These are phyloP conservation scores for Barypeithes pellucidus DNA, from an alignment of 2,888 invertebrate genomes.

Conservation along the genomic window DNA sequence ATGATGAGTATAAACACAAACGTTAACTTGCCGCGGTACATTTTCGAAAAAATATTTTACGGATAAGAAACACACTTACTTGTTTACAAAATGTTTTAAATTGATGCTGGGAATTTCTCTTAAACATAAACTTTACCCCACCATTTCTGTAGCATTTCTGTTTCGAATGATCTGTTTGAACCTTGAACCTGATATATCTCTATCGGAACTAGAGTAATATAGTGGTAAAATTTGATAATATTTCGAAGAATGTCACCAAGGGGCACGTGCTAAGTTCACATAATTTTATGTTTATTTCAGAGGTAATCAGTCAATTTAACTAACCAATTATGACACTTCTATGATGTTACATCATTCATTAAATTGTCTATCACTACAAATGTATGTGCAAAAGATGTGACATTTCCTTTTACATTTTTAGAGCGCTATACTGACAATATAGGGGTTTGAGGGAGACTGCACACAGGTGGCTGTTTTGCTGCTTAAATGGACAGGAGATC, in stretches of 20 bases:
- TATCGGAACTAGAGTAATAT: slow-evolving; percentile 66
- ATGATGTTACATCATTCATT: not conserved
- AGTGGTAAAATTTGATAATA: slow-evolving; percentile 51
- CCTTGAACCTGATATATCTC: slow-evolving; percentile 70
- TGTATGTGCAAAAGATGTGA: not conserved
- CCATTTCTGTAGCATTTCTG: slow-evolving; percentile 69
- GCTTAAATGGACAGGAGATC: too few relatives aligned
- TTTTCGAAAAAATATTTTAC: slow-evolving; percentile 37
- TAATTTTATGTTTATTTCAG: not conserved
- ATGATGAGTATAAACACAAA: slow-evolving; percentile 53
- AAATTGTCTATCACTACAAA: not conserved
- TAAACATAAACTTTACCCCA: slow-evolving; percentile 69
- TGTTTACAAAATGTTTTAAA: slow-evolving; percentile 65
- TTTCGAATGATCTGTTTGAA: slow-evolving; percentile 70
- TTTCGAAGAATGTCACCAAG: slow-evolving; percentile 45
- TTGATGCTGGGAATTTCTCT: slow-evolving; percentile 66
- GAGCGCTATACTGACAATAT: too few relatives aligned
- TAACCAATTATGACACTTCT: not conserved
- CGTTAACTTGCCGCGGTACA: slow-evolving; percentile 56
- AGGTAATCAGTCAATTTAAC: not conserved
- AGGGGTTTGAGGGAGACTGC: too few relatives aligned
- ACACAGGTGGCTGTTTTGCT: too few relatives aligned
- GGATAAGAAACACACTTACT: slow-evolving; percentile 58
- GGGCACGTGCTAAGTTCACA: slow-evolving; percentile 42
- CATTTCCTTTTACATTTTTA: not conserved